Conservation (phyloP, 2,797 vertebrate genomes). For the Sebastiscus tertius region DNA sequence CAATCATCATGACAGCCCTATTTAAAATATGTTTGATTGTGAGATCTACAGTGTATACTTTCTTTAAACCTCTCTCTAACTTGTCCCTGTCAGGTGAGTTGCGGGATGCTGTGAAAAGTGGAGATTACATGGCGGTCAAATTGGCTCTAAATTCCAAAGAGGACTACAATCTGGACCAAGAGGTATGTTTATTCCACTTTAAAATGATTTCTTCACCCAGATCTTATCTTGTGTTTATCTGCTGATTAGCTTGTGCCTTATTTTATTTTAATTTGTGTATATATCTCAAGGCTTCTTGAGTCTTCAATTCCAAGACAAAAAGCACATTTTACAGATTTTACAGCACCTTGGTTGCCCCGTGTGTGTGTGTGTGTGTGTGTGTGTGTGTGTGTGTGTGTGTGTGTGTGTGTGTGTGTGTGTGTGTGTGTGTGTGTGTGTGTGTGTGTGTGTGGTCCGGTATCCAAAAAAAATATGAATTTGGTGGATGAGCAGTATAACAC, state of each 20-base stretch:
- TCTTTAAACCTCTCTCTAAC: neutral
- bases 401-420: neutral
- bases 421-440: slow-evolving; percentile 10
- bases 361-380: no score
- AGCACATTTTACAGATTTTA: slow-evolving; percentile 14
- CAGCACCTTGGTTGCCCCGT: slow-evolving; percentile 77
- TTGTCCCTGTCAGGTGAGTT: slow-evolving; percentile 81
- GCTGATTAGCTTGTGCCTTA: neutral
- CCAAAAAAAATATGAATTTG: neutral
- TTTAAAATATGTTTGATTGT: neutral
- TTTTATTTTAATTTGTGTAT: neutral
- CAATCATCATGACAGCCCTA: no score
- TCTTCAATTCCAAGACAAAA: slow-evolving; percentile 7
- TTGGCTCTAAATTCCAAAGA: slow-evolving; percentile 93
- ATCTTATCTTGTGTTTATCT: neutral
- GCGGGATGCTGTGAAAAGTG: slow-evolving; percentile 96
- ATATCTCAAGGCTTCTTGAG: neutral
- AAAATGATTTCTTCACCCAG: neutral
- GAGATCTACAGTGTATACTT: neutral
- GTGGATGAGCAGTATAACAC: neutral
- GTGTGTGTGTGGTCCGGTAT: neutral
- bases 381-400: slow-evolving; percentile 25
- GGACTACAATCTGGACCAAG: slow-evolving; percentile 96
- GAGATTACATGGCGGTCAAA: slow-evolving; percentile 95
- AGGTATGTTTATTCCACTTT: slow-evolving; percentile 80